Percentiles rank a stretch among this genome's conserved stretches.
Conservation (phyloP, 2,113 vertebrate genomes). For the Donacobius atricapilla region DNA sequence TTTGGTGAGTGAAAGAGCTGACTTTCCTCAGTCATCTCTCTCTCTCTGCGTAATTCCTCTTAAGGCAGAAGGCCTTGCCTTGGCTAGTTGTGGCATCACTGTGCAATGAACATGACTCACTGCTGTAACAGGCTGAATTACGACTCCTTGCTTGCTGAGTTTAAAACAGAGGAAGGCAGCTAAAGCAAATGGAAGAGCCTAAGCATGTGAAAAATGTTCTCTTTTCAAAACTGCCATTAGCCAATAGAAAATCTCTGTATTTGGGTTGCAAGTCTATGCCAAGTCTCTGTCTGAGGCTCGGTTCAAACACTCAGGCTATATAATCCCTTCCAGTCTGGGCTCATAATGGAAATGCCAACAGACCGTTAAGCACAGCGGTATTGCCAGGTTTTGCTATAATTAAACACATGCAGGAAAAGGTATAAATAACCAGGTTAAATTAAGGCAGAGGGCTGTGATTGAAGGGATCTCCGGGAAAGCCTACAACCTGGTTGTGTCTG, state of each 20-base stretch:
- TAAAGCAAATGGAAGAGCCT: slow-evolving; percentile 36
- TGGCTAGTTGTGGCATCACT: neutral
- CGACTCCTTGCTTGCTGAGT: neutral
- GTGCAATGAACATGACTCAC: slow-evolving; percentile 4
- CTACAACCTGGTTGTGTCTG: neutral
- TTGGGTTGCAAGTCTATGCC: slow-evolving; percentile 27
- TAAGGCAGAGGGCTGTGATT: neutral
- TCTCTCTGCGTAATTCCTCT: neutral
- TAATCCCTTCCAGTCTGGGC: slow-evolving; percentile 58
- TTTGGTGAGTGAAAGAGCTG: neutral
- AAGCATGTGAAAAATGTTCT: slow-evolving; percentile 62
- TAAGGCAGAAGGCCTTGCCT: slow-evolving; percentile 22
- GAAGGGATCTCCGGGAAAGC: neutral
- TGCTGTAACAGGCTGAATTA: slow-evolving; percentile 19
- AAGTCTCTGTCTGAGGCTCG: slow-evolving; percentile 52
- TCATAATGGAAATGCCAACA: slow-evolving; percentile 58
- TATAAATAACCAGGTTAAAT: slow-evolving; percentile 55
- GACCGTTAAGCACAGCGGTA: slow-evolving; percentile 48
- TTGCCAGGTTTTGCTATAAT: slow-evolving; percentile 57
- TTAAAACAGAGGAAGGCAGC: slow-evolving; percentile 36
- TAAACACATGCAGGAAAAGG: slow-evolving; percentile 54
- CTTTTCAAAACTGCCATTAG: slow-evolving; percentile 54
- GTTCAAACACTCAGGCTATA: slow-evolving; percentile 55
- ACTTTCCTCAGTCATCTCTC: neutral
- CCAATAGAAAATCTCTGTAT: slow-evolving; percentile 56